These are phyloP conservation scores for Arenaria interpres DNA, from an alignment of 2,113 vertebrate species.

Conservation along the genomic window DNA sequence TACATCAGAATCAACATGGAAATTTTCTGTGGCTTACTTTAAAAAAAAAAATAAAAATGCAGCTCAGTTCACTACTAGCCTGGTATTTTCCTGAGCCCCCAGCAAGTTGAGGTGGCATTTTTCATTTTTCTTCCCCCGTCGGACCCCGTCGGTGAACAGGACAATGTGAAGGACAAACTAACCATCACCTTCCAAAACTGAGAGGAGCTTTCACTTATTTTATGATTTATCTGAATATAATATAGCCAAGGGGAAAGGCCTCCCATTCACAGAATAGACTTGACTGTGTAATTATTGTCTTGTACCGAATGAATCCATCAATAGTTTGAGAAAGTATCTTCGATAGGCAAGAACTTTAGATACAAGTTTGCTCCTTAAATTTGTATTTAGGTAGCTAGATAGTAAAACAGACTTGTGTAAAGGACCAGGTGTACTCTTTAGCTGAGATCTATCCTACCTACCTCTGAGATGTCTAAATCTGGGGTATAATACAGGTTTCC, in stretches of 20 bases:
- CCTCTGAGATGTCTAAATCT: neutral
- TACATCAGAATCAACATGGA: neutral
- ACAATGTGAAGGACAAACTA: neutral
- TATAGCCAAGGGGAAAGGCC: neutral
- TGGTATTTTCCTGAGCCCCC: neutral
- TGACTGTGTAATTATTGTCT: neutral
- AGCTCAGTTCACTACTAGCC: neutral
- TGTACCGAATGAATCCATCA: neutral
- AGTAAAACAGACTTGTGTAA: neutral
- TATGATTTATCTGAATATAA: neutral
- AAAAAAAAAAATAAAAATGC: neutral
- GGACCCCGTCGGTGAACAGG: fast-evolving
- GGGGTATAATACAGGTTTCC: neutral
- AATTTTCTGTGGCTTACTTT: neutral
- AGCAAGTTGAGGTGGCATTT: neutral
- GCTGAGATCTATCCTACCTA: neutral
- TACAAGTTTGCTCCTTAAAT: neutral
- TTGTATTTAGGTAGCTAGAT: neutral
- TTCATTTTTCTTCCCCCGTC: neutral
- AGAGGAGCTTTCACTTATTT: neutral
- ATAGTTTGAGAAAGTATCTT: neutral
- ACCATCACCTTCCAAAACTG: neutral
- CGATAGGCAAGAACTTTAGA: neutral
- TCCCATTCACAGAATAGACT: neutral
- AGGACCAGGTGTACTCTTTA: neutral